Conservation (phyloP, 2,797 vertebrate genomes). For the Alectoris magna region DNA sequence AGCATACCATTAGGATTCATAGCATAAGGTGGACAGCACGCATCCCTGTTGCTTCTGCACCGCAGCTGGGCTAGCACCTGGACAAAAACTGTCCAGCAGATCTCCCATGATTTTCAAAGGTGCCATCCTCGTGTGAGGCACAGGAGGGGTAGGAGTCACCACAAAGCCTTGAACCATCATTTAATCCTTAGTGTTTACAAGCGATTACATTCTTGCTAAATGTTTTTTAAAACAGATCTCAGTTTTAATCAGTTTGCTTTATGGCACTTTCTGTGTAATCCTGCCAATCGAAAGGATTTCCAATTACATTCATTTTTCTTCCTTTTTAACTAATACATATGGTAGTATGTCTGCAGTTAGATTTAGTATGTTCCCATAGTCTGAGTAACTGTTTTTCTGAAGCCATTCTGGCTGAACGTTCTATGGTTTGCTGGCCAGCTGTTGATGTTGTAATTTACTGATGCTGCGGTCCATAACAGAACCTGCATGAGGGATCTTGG, state of each 20-base stretch:
- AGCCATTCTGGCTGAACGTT: neutral
- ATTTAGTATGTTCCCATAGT: neutral
- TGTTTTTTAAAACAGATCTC: neutral
- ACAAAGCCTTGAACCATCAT: neutral
- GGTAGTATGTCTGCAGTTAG: neutral
- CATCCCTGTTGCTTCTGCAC: neutral
- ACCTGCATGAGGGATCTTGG: neutral
- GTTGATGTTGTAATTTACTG: neutral
- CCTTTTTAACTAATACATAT: neutral
- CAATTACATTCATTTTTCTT: neutral
- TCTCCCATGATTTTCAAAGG: neutral
- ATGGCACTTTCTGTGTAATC: neutral
- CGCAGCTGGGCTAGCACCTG: neutral
- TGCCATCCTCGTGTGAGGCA: neutral
- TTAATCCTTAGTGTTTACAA: neutral
- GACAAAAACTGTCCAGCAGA: neutral
- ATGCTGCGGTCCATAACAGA: neutral
- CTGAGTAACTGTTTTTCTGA: neutral
- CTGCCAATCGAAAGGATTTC: neutral
- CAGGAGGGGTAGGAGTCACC: neutral
- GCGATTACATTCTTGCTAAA: neutral
- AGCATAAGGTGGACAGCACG: neutral
- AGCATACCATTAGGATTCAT: neutral
- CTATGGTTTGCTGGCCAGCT: slow-evolving; percentile 11
- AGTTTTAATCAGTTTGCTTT: neutral